Base-by-base conservation (phyloP, 2,888 invertebrate species). In the Spialia ferax region DNA sequence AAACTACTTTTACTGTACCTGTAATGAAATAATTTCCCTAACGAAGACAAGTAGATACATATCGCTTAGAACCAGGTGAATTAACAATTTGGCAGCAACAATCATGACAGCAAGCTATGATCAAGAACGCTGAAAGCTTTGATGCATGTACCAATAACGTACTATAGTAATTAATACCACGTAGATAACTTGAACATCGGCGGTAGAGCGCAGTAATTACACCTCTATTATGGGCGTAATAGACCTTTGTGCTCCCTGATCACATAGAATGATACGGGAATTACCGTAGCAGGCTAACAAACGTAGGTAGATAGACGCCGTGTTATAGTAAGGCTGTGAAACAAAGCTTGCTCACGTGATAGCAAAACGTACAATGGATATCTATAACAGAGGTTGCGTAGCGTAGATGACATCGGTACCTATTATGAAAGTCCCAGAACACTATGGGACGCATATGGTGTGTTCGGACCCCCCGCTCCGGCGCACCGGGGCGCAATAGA, bases 211-310 rank as follows among this genome's bases (percentile, higher is more conserved):
- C 29, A n/a, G 22, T 63, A 63, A 63, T 56, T 56, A 63, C 56
- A 32, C 20, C 45, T 45, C 32, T 29, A 45, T 29, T 56, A 22
- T 29, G 8, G 32, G 45, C 63, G 20, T 63, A 45, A 45, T 29
- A 45, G 38, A 56, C 63, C 55, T 63, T 63, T 63, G 56, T 63
- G 42, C 56, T 55, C 45, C 11, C 55, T 32, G 63, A 63, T 56
- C 55, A n/a, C 20, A 63, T n/a, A 56, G 42, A 45, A 18, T 45
- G 55, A 63, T 63, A 63, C 10, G 45, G 18, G 55, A 45, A 55
- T 38, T 20, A 54, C 23, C 18, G 38, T 38, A 45, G 26, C 50
- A 22, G 52, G 32, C 22, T n/a, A 26, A 38, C 52, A 15, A 32
- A 8, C 2, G 26, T 56, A 56, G 11, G 5, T 29, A 18, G 11